Evolutionary conservation across 2,113 vertebrate genomes (phyloP).

Genomic region (Hiodon alosoides): DNA sequence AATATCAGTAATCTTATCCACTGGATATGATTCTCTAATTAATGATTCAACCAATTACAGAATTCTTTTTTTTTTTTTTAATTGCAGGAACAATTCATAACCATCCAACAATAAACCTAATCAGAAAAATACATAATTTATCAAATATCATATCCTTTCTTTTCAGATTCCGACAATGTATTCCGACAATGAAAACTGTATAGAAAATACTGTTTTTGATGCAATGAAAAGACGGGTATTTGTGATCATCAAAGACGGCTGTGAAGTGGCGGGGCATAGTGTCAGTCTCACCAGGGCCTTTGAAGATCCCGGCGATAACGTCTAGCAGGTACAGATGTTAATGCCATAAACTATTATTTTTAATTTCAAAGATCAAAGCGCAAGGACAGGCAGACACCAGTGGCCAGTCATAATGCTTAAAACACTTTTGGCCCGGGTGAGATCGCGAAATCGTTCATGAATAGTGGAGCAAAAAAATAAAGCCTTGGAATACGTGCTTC

Average conservation of each 20-base stretch:
- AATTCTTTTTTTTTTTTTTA: too few relatives aligned
- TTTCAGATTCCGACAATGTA: too few relatives aligned
- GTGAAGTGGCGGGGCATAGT: not conserved
- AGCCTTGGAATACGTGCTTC: not conserved
- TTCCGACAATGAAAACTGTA: too few relatives aligned
- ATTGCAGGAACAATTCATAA: too few relatives aligned
- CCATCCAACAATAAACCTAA: too few relatives aligned
- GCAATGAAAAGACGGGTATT: not conserved
- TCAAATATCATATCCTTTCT: too few relatives aligned
- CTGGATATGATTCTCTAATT: too few relatives aligned
- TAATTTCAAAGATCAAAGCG: not conserved
- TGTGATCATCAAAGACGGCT: constrained; percentile 12
- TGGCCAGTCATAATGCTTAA: not conserved
- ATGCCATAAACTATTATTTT: constrained; percentile 22
- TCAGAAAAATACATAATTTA: too few relatives aligned
- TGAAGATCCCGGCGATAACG: constrained; percentile 10
- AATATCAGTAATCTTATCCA: too few relatives aligned
- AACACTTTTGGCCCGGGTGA: too few relatives aligned
- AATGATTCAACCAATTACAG: too few relatives aligned
- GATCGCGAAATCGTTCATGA: not conserved
- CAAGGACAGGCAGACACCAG: not conserved
- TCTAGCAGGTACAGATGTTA: constrained; percentile 6
- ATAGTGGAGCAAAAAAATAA: not conserved
- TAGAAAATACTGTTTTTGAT: not conserved
- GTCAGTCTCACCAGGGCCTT: not conserved